Conservation (phyloP, 1,140 invertebrate genomes). For the Drosophila burlai region DNA sequence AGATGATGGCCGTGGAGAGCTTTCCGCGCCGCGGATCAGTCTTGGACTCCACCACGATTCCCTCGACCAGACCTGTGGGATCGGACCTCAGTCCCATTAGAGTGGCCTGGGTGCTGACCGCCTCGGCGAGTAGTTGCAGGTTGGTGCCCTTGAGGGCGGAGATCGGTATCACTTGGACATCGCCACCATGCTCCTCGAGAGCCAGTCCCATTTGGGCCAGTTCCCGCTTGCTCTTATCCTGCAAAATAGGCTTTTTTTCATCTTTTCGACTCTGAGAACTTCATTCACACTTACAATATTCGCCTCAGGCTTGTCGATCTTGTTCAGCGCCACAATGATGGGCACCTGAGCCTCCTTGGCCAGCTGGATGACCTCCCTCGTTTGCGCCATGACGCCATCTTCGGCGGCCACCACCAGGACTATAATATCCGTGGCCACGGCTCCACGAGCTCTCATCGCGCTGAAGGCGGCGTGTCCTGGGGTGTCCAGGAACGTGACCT, state of each 20-base stretch:
- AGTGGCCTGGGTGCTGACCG: conserved; percentile 94
- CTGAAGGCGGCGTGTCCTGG: conserved; percentile 99
- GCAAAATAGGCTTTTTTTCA: conserved; percentile 32
- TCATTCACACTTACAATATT: conserved; percentile 90
- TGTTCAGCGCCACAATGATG: conserved; percentile 99
- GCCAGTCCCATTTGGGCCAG: conserved; percentile 92
- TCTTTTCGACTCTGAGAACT: too few relatives aligned
- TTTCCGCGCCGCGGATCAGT: conserved; percentile 91
- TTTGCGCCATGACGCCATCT: conserved; percentile 99
- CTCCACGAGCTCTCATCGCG: conserved; percentile 96
- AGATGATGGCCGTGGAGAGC: conserved; percentile 94
- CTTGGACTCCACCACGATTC: conserved; percentile 94
- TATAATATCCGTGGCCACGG: conserved; percentile 96
- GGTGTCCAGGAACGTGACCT: conserved; percentile 98
- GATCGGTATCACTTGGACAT: conserved; percentile 95
- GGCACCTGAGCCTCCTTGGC: conserved; percentile 94
- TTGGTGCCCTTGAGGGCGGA: conserved; percentile 95
- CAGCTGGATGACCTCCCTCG: conserved; percentile 92
- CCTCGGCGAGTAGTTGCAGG: conserved; percentile 92
- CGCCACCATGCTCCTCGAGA: conserved; percentile 96
- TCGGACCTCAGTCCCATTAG: conserved; percentile 94
- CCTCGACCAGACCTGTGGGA: conserved; percentile 94
- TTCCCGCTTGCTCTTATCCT: conserved; percentile 91
- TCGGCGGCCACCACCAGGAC: conserved; percentile 99
- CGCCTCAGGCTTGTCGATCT: conserved; percentile 96